phyloP scores from a whole-genome alignment of 2,113 vertebrate genomes.

The Eulemur macaco region DNA sequence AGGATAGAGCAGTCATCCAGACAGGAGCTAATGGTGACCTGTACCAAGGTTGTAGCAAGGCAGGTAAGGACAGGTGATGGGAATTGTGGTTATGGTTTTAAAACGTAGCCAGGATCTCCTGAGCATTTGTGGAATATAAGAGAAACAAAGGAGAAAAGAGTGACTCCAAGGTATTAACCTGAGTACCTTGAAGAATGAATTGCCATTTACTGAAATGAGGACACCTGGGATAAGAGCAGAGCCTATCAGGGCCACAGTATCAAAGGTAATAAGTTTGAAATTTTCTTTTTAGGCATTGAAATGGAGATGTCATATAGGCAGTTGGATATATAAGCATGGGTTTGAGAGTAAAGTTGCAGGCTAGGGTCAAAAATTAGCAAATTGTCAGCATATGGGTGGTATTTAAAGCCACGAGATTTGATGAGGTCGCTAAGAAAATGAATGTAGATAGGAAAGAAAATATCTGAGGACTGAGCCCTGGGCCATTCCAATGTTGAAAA shows the following conservation, averaged over 20 bases:
- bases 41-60: not conserved
- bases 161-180: not conserved
- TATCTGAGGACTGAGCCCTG: not conserved
- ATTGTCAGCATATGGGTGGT: not conserved
- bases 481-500: not conserved
- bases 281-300: not conserved
- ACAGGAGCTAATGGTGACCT: not conserved
- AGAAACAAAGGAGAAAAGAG: not conserved
- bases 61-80: not conserved
- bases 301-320: not conserved
- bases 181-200: not conserved
- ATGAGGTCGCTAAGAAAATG: constrained; percentile 12
- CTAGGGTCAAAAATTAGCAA: not conserved
- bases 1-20: not conserved
- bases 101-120: not conserved
- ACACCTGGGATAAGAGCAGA: not conserved
- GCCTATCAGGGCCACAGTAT: not conserved
- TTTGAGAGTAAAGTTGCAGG: not conserved
- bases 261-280: not conserved
- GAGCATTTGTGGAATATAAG: not conserved
- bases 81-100: not conserved
- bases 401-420: not conserved
- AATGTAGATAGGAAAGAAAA: constrained; percentile 15
- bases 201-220: not conserved
- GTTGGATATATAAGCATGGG: not conserved